Evolutionary conservation across 2,888 invertebrate species (phyloP).

Genomic region (Chloroclysta siterata): DNA sequence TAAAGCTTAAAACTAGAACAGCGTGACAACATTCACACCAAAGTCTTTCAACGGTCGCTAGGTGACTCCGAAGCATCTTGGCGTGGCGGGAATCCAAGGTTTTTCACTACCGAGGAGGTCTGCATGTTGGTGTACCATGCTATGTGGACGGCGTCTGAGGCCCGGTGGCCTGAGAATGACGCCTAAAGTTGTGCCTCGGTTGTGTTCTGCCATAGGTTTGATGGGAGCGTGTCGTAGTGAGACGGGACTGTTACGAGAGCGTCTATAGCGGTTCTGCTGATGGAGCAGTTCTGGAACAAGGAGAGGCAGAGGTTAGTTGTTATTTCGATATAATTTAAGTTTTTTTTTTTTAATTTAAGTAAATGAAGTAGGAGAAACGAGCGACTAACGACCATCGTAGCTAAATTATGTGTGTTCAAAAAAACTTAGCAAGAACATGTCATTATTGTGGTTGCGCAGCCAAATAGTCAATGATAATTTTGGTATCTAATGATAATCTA

Average conservation of each 20-base stretch:
- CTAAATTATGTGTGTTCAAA: too few relatives aligned
- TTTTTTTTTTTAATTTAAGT: too few relatives aligned
- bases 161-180: constrained; percentile 51
- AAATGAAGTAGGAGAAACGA: too few relatives aligned
- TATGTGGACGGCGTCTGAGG: constrained; percentile 54
- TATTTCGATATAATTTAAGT: too few relatives aligned
- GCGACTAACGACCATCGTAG: too few relatives aligned
- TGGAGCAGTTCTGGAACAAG: constrained; percentile 87
- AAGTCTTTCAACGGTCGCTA: constrained; percentile 56
- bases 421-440: too few relatives aligned
- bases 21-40: constrained; percentile 51
- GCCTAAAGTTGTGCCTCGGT: constrained; percentile 77
- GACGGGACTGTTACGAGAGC: constrained; percentile 91
- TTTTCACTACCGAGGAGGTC: constrained; percentile 74
- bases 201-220: constrained; percentile 77
- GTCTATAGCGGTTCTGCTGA: constrained; percentile 87
- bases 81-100: constrained; percentile 63
- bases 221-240: constrained; percentile 87
- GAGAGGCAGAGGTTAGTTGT: not conserved
- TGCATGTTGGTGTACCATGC: constrained; percentile 17
- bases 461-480: too few relatives aligned
- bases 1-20: constrained; percentile 14
- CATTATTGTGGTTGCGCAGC: too few relatives aligned
- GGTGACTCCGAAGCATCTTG: constrained; percentile 49
- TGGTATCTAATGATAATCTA: too few relatives aligned